Evolutionary conservation across 2,888 invertebrate species (phyloP).

Genomic region (Drosophila niveifrons): DNA sequence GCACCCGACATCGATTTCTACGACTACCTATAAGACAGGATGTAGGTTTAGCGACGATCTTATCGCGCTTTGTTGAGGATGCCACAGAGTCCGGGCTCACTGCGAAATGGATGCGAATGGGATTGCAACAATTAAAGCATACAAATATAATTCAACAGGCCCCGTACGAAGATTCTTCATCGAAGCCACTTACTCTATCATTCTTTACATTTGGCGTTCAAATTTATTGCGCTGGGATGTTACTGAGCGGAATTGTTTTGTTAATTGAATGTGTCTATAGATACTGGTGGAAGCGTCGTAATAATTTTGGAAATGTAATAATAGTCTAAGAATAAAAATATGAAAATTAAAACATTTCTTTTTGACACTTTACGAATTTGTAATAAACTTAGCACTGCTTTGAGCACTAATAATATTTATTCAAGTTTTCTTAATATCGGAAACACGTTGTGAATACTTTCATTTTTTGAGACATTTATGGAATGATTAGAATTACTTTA

Average conservation of each 20-base stretch:
- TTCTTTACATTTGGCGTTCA: not conserved
- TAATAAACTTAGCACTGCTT: slow-evolving; percentile 8
- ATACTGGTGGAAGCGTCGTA: not conserved
- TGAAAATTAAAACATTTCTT: not conserved
- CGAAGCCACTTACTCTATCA: not conserved
- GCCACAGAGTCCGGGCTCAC: slow-evolving; percentile 10
- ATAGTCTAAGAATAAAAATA: slow-evolving; percentile 3
- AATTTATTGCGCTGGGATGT: not conserved
- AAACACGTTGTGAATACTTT: not conserved
- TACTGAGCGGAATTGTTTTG: not conserved
- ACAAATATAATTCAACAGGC: not conserved
- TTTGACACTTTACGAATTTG: not conserved
- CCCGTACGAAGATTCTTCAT: not conserved
- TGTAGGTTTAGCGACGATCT: not conserved
- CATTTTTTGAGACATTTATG: not conserved
- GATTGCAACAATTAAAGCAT: slow-evolving; percentile 12
- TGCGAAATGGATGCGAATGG: slow-evolving; percentile 20
- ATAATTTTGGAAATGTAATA: not conserved
- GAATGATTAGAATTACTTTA: slow-evolving; percentile 65
- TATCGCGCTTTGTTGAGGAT: slow-evolving; percentile 5
- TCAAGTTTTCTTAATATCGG: too few relatives aligned
- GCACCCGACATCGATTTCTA: slow-evolving; percentile 22
- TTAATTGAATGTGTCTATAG: not conserved
- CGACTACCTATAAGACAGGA: not conserved
- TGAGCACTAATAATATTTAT: not conserved